Evolutionary conservation across 2,797 vertebrate genomes (phyloP), one percentile per base, ranked within the genome.

Genomic region (Parotocinclus haroldoi): DNA sequence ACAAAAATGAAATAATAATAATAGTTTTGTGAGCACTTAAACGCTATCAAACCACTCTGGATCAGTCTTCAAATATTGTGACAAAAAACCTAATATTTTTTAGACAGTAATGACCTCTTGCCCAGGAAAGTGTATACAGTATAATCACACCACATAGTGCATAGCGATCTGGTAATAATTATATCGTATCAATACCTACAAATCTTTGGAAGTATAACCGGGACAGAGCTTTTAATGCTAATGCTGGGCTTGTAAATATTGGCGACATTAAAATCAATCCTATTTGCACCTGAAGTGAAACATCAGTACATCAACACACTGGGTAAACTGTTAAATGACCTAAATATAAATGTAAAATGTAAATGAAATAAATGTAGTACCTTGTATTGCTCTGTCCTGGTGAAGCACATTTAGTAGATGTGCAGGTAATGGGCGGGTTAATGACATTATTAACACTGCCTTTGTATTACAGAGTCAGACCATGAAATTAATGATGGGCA

Each of bases 401-500:
- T 45, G 57, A 58, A 7, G 19, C 2, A 7, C 7, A 13, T 44
- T 61, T 67, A 60, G 36, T 63, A 68, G 58, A 53, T 59, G 36
- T 68, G 60, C 63, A 50, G 42, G n/a, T 10, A 10, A 38, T n/a
- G n/a, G 55, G 42, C 9, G 1, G 13, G 42, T 62, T 38, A 44
- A 36, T 39, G 37, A 14, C 40, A 7, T 57, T 67, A 51, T 4
- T 66, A 68, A 76, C 52, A 16, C 46, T 50, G 14, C 14, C 69
- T 8, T 58, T 84, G 76, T 52, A 16, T 92, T 93, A 66, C 89
- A 99, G 97, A 84, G 73, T 73, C 79, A 56, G 78, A 90, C 78
- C 84, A 88, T 58, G 78, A 74, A 73, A 83, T 92, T 63, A 87
- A 97, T 0, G 94, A 98, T 13, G 96, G 95, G 59, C 75, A 91